phyloP scores from a whole-genome alignment of 1,140 invertebrate species.

The Mizuhopecten yessoensis region DNA sequence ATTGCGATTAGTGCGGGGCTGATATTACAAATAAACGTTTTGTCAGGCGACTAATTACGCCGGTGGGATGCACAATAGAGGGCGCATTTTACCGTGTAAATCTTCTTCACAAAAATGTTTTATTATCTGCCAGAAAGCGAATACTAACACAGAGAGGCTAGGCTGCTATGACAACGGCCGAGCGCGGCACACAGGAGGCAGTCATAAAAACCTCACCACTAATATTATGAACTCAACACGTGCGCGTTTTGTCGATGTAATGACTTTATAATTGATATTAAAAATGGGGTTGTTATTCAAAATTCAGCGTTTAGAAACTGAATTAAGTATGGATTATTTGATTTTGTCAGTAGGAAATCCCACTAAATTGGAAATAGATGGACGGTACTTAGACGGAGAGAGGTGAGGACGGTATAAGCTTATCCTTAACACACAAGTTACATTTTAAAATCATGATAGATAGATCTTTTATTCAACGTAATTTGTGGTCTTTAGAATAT shows the following conservation, averaged over 20 bases:
- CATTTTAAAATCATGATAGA: conserved; percentile 22
- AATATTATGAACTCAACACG: conserved; percentile 63
- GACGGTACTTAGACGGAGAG: conserved; percentile 21
- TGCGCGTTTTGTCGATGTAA: conserved; percentile 52
- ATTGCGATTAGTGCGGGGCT: conserved; percentile 55
- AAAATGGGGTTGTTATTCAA: conserved; percentile 56
- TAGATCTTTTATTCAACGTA: conserved; percentile 22
- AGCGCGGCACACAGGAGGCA: conserved; percentile 41
- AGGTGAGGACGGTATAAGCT: conserved; percentile 8
- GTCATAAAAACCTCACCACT: conserved; percentile 56
- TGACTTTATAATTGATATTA: conserved; percentile 61
- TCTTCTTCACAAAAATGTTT: conserved; percentile 56
- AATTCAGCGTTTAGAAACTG: conserved; percentile 33
- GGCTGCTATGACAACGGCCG: conserved; percentile 54
- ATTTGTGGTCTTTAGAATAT: conserved; percentile 34
- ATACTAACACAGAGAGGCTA: conserved; percentile 46
- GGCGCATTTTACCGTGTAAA: conserved; percentile 59
- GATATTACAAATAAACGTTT: conserved; percentile 54
- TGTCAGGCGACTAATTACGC: conserved; percentile 50
- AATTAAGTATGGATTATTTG: conserved; percentile 40
- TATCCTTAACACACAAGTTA: conserved; percentile 17
- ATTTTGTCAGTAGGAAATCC: conserved; percentile 27
- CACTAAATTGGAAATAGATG: conserved; percentile 34
- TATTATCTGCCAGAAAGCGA: conserved; percentile 58
- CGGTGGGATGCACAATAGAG: conserved; percentile 52